Base-by-base conservation (phyloP, 30 jellyfish, hydroid and myxozoan species). In the Aurelia aurita complex sp. Pacific region DNA sequence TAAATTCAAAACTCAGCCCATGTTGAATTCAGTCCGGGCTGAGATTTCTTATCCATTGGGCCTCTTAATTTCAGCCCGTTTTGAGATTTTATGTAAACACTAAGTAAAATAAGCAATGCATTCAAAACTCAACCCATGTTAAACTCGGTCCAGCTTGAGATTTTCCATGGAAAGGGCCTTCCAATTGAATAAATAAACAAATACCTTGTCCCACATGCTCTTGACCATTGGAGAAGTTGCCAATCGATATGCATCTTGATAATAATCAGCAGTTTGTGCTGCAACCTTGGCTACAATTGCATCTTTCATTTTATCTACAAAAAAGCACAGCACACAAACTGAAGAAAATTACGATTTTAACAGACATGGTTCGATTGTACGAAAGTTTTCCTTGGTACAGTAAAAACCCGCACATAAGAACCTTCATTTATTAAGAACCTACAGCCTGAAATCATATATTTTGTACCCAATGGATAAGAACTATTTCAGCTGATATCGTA, bases 241-340 rank as follows among this genome's bases (percentile, higher is more conserved):
- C 68, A 67, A 38, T 15, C 97, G 97, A 73, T 34, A 53, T 10
- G 99, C 97, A 67, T 89, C 97, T 77, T 88, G 97, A 68, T 94
- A 94, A 73, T 75, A 89, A 40, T 94, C 99, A 5, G 97, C 94
- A 0, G 97, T 88, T 61, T 94, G 99, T 42, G 89, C 88, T 51
- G 99, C 99, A 70, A 94, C 77, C 69, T 94, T 94, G 23, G 99
- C 99, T 32, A 94, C 93, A 61, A 89, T 89, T 35, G 96, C 96
- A 69, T 80, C 99, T 59, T 94, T 94, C 97, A 89, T 94, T 43
- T 94, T 94, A 60, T 89, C 99, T 94, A 67, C 15, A 40, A 82
- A 68, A 50, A 73, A 29, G 61, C 33, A 67, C 10, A 59, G 51
- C 4, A 13, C 3, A 34, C 11, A 46, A 9, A 46, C 8, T 9